Conservation (phyloP, 1,140 invertebrate genomes). For the Pomacea maculata region DNA sequence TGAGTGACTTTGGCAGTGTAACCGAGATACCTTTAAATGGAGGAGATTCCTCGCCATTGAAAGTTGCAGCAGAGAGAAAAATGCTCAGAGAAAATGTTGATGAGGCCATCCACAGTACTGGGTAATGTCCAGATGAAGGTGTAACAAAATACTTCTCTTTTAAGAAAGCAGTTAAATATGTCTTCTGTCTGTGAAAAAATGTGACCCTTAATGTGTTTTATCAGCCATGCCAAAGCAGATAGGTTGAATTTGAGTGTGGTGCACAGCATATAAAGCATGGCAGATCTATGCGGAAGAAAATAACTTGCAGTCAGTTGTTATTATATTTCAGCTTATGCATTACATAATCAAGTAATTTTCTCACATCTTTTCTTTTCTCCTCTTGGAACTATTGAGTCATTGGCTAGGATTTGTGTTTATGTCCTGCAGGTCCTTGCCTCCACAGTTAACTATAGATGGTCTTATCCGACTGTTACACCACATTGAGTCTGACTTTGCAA, state of each 20-base stretch:
- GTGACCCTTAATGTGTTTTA: too few species aligned
- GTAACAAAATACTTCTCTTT: too few species aligned
- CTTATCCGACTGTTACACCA: conserved; percentile 42
- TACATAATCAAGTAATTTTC: too few species aligned
- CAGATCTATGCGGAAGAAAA: not conserved
- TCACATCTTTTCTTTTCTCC: too few species aligned
- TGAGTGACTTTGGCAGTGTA: conserved; percentile 42
- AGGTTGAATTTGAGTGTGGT: too few species aligned
- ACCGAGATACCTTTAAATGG: conserved; percentile 32
- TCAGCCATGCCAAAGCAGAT: too few species aligned
- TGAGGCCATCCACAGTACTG: too few species aligned
- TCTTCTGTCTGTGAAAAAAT: too few species aligned
- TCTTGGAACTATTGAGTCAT: not conserved
- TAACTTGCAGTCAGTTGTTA: not conserved
- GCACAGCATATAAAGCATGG: not conserved
- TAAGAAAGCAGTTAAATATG: too few species aligned
- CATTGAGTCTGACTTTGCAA: conserved; percentile 44
- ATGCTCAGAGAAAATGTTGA: too few species aligned
- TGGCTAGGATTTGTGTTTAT: not conserved
- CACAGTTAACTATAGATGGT: conserved; percentile 46
- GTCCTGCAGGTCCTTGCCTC: conserved; percentile 11
- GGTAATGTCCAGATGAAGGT: too few species aligned
- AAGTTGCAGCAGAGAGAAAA: not conserved
- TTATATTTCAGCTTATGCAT: too few species aligned
- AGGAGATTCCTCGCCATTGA: conserved; percentile 4